Percentiles rank a stretch among this genome's conserved stretches.
These are phyloP conservation scores for Helicolenus hilgendorfi DNA, from an alignment of 2,797 vertebrate species.

Conservation along the genomic window DNA sequence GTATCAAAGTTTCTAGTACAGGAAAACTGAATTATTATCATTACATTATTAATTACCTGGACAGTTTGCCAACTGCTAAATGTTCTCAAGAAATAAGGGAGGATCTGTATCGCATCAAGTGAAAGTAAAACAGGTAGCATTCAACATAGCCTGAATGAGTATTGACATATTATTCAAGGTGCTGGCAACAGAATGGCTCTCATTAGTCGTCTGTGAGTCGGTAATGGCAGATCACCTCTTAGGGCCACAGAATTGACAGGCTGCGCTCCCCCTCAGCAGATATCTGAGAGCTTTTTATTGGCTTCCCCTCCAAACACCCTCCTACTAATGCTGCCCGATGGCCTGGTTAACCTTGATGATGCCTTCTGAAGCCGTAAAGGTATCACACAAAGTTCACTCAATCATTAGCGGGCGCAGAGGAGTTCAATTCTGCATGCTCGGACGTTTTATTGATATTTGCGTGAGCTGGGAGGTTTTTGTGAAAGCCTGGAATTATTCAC, in stretches of 20 bases:
- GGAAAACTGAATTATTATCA: constrained; percentile 55
- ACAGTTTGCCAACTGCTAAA: constrained; percentile 46
- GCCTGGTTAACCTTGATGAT: constrained; percentile 88
- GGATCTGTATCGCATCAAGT: constrained; percentile 61
- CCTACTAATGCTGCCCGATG: constrained; percentile 86
- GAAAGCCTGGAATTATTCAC: constrained; percentile 10
- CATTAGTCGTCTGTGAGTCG: constrained; percentile 90
- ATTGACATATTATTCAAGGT: constrained; percentile 90
- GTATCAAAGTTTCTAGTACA: constrained; percentile 61
- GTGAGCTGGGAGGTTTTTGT: constrained; percentile 17
- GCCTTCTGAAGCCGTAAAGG: constrained; percentile 85
- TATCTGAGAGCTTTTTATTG: constrained; percentile 88
- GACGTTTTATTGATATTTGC: constrained; percentile 69
- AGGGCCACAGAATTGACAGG: constrained; percentile 90
- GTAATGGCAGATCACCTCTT: constrained; percentile 90
- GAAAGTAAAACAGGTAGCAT: constrained; percentile 78
- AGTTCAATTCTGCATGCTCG: constrained; percentile 67
- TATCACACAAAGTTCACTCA: constrained; percentile 87
- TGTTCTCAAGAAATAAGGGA: constrained; percentile 37
- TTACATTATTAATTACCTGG: constrained; percentile 40
- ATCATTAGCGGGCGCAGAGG: constrained; percentile 74
- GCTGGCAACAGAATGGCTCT: constrained; percentile 90
- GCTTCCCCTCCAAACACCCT: constrained; percentile 86
- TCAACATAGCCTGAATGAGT: constrained; percentile 83
- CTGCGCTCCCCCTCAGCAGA: constrained; percentile 88